Conservation (phyloP, 2,888 invertebrate species). For the Caenorhabditis sp. region DNA sequence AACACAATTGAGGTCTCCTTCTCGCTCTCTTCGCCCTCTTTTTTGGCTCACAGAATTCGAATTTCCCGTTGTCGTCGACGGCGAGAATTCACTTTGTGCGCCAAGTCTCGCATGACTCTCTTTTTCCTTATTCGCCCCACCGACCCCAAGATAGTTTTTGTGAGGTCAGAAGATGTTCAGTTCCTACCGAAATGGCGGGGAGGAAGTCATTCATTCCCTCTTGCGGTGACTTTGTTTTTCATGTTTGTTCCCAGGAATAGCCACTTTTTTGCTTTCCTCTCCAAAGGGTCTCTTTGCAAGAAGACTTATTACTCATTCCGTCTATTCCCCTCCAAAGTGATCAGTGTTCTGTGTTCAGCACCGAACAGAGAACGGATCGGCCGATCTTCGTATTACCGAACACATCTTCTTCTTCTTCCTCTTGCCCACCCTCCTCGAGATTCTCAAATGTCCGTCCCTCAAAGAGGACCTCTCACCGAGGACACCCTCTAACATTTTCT, state of each 20-base stretch:
- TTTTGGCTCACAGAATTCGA: constrained; percentile 61
- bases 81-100: constrained; percentile 57
- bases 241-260: neutral
- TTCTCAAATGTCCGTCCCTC: constrained; percentile 19
- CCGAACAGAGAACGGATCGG: no score
- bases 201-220: neutral
- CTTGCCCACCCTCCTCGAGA: constrained; percentile 9
- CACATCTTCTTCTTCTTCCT: neutral
- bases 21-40: constrained; percentile 21
- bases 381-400: neutral
- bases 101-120: constrained; percentile 16
- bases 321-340: neutral
- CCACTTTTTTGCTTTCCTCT: neutral
- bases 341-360: neutral
- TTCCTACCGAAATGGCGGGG: neutral
- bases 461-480: constrained; percentile 3
- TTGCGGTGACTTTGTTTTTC: neutral
- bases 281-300: no score
- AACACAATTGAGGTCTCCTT: constrained; percentile 45
- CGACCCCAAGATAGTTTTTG: neutral
- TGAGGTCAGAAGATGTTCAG: neutral
- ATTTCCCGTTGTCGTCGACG: constrained; percentile 37
- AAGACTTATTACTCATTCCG: no score
- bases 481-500: constrained; percentile 36
- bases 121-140: neutral